Evolutionary conservation across 2,113 vertebrate species (phyloP), one percentile per base, ranked within the genome.

Genomic region (Phyllostomus hastatus): DNA sequence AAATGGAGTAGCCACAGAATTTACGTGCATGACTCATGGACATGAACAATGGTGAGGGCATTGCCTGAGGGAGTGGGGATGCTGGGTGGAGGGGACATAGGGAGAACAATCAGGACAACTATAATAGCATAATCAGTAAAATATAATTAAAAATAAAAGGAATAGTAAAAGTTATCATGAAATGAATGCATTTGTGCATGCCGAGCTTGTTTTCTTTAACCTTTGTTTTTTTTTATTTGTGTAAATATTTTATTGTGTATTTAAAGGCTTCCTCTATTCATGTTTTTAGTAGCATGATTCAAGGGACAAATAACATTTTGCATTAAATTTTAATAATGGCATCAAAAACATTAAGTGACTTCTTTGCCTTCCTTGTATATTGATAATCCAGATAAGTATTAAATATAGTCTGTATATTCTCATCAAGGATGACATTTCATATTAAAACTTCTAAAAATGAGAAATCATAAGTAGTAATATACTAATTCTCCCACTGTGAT

Each of bases 391-490:
- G 16, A 31, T 15, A 94, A 83, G 4, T 69, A 20, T 38, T 80
- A 85, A 89, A 50, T 66, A 64, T 70, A 41, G 33, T 66, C 22
- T 93, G n/a, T 52, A 75, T 86, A 54, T 48, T 80, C 17, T 90
- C 81, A 16, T n/a, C 20, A 64, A 89, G 86, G 66, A 81, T 50
- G 35, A 82, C 35, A 48, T 86, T 92, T 82, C 64, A 43, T 75
- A 79, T n/a, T 84, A 84, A 72, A 88, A 43, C 78, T 84, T 7
- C n/a, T 78, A 84, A 88, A 88, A 61, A 41, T 95, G 35, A 89
- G 31, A 50, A 75, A 38, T 92, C 4, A 19, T 61, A 80, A 76
- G 10, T 94, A 26, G 5, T 89, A 85, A 64, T 73, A 52, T 79
- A 73, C 69, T 88, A 88, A 89, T 92, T 81, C 66, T 69, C 2